Evolutionary conservation across 2,113 vertebrate genomes (phyloP), one percentile per base, ranked within the genome.

Genomic region (Stigmatopora nigra): DNA sequence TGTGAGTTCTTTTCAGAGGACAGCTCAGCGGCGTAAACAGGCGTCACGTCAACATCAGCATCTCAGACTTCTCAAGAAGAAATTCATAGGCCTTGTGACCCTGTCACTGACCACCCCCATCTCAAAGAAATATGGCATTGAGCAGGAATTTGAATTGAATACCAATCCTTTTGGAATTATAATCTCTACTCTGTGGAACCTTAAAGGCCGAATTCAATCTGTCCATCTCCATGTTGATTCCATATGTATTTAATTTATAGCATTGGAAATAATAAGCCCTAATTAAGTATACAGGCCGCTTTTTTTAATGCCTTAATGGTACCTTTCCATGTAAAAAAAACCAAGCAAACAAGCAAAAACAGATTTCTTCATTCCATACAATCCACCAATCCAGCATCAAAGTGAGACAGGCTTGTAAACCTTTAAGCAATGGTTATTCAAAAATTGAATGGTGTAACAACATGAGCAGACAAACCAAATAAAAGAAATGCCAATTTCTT

Each of bases 1-100:
- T 82, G 82, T 89, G 86, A 87, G 82, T 80, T 82, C 84, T 81
- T 58, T 82, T 76, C 82, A 84, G 74, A 81, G 82, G 75, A 76
- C 75, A 76, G 70, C 79, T 68, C 76, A 60, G 82, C 74, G 82
- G 74, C 78, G 78, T 82, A 86, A 86, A 85, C 85, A 87, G 82
- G 79, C 86, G 82, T 84, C 72, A 76, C 85, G 78, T 85, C 81
- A 84, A 86, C 80, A 87, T 68, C 69, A 72, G 70, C 76, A 71
- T 78, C 78, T 58, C 71, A 55, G 44, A 80, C 77, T 74, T 65
- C 57, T 65, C 71, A 16, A 48, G 45, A 44, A 49, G 61, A 71
- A 72, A 67, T 52, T 67, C 51, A 14, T 6, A 20, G 59, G 41
- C 41, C 41, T 14, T 35, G 22, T 56, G 53, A 56, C 53, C 53